These are phyloP conservation scores for Bombylius discolor DNA, from an alignment of 2,888 invertebrate genomes.

Conservation along the genomic window DNA sequence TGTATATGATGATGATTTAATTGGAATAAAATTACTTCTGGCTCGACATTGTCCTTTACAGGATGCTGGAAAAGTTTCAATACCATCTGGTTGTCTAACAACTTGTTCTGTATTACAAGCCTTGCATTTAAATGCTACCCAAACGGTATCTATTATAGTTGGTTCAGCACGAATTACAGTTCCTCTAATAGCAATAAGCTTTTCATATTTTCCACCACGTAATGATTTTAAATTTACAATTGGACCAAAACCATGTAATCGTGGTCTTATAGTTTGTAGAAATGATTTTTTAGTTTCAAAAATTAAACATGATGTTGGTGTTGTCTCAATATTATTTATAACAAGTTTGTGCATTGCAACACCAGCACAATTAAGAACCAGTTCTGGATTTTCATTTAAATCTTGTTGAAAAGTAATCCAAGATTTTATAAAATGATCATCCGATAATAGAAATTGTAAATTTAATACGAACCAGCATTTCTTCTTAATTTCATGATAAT, in stretches of 20 bases:
- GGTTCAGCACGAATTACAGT: constrained; percentile 72
- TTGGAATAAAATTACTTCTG: constrained; percentile 48
- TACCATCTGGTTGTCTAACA: constrained; percentile 40
- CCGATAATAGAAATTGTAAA: constrained; percentile 41
- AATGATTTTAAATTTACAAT: constrained; percentile 53
- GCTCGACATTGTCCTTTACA: constrained; percentile 46
- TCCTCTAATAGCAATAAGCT: constrained; percentile 65
- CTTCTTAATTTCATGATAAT: constrained; percentile 17
- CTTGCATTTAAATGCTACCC: constrained; percentile 65
- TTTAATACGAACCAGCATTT: constrained; percentile 36
- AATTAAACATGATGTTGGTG: not conserved
- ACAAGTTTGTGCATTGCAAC: constrained; percentile 66
- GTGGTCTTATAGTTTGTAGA: constrained; percentile 15
- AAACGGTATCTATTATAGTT: constrained; percentile 56
- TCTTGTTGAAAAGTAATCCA: constrained; percentile 57
- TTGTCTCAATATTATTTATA: not conserved
- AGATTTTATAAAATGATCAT: constrained; percentile 41
- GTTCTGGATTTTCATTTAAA: constrained; percentile 51
- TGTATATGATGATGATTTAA: constrained; percentile 54
- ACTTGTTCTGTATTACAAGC: constrained; percentile 54
- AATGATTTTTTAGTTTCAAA: not conserved
- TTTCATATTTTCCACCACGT: constrained; percentile 61
- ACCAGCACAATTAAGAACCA: constrained; percentile 55
- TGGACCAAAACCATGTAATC: constrained; percentile 45
- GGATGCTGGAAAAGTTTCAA: constrained; percentile 38